A percentile compares a stretch with the other conserved stretches of the same genome.
Conservation (phyloP, 1,140 invertebrate species). For the Drusus annulatus region DNA sequence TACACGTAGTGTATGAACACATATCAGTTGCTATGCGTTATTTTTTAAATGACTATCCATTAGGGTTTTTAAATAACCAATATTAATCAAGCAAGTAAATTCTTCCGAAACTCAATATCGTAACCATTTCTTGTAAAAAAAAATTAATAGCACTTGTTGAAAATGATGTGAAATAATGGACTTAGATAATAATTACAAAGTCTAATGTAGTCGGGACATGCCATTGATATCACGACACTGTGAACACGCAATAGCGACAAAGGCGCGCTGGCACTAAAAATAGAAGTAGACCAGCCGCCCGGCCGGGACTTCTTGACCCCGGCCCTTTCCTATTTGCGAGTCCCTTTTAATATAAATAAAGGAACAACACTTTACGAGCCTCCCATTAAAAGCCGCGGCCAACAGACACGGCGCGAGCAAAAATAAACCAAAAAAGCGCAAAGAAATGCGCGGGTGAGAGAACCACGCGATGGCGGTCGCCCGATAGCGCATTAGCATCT, state of each 20-base stretch:
- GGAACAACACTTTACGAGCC: constrained; percentile 39
- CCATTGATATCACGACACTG: constrained; percentile 10
- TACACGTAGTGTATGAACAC: too few species aligned
- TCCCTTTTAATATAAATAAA: constrained; percentile 45
- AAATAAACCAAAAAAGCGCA: constrained; percentile 34
- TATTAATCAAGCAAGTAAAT: too few species aligned
- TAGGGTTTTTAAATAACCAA: too few species aligned
- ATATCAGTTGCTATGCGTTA: too few species aligned
- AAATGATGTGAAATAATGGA: too few species aligned
- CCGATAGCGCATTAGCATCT: constrained; percentile 4
- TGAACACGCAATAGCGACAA: constrained; percentile 7
- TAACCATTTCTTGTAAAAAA: too few species aligned
- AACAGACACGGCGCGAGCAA: constrained; percentile 32
- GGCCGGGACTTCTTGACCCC: constrained; percentile 23
- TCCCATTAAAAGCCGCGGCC: constrained; percentile 45
- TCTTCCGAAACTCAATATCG: too few species aligned
- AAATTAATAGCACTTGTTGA: too few species aligned
- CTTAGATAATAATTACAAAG: too few species aligned
- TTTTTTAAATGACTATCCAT: too few species aligned
- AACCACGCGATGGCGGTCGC: constrained; percentile 13
- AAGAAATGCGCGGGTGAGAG: constrained; percentile 26
- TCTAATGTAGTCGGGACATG: constrained; percentile 3
- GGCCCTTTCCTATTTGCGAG: constrained; percentile 35
- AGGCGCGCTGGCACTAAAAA: constrained; percentile 19
- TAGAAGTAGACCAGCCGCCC: constrained; percentile 19